Conservation (phyloP, 2,797 vertebrate genomes). For the Petrocephalus sullivani region DNA sequence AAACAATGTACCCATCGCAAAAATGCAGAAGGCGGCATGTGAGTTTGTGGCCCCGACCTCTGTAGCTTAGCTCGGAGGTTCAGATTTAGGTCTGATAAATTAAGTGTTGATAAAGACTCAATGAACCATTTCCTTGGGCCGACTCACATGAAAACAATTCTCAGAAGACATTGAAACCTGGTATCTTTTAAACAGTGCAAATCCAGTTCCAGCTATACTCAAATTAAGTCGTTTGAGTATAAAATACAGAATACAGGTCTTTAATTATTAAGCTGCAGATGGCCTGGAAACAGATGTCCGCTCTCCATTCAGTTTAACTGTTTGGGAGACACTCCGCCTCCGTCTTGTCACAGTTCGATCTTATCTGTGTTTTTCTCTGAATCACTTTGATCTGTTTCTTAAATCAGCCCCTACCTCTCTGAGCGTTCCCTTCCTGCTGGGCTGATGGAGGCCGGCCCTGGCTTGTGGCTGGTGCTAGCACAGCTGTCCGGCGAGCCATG, state of each 20-base stretch:
- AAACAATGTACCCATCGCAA: neutral
- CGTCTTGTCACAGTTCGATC: neutral
- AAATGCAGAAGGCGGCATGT: neutral
- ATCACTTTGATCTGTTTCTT: neutral
- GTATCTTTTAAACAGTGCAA: neutral
- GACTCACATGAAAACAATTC: neutral
- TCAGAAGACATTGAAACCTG: neutral
- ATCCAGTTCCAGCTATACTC: neutral
- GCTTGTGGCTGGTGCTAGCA: neutral
- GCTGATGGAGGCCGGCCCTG: neutral
- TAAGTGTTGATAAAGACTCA: neutral
- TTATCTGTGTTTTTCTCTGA: slow-evolving; percentile 11
- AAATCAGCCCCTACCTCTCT: neutral
- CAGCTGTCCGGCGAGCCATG: neutral
- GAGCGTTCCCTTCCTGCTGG: neutral
- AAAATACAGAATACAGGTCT: neutral
- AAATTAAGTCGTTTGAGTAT: too few species aligned
- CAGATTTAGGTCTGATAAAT: neutral
- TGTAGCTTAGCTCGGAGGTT: neutral
- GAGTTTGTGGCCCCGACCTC: neutral
- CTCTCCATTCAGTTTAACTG: neutral
- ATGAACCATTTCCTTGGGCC: neutral
- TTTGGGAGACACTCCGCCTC: neutral
- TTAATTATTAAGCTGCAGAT: neutral
- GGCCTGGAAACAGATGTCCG: neutral